Conservation (phyloP, 2,113 vertebrate genomes). For the Pipra filicauda region DNA sequence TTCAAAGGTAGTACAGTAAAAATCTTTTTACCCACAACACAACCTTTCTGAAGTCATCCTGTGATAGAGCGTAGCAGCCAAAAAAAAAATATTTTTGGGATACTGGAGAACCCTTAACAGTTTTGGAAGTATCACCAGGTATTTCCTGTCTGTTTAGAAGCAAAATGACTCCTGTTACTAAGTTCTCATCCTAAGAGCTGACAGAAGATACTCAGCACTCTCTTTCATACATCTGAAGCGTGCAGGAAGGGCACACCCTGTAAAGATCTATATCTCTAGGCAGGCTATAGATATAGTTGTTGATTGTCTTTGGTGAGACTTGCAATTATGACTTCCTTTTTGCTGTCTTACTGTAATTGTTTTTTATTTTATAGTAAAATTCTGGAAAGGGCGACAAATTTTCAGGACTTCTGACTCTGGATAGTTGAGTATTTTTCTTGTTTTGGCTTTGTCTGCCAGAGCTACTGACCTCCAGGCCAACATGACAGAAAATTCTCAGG, state of each 20-base stretch:
- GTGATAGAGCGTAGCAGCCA: background rate
- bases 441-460: background rate
- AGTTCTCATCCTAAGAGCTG: background rate
- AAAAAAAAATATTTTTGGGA: too few relatives aligned
- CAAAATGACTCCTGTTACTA: background rate
- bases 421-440: background rate
- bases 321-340: background rate
- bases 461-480: background rate
- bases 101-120: background rate
- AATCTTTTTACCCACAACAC: background rate
- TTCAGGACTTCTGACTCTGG: background rate
- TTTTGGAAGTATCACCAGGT: background rate
- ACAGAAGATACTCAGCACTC: background rate
- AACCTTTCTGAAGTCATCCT: background rate
- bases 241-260: background rate
- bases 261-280: background rate
- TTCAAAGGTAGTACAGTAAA: background rate
- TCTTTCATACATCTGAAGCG: background rate
- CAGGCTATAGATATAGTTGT: background rate
- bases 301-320: background rate
- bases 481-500: background rate
- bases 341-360: background rate
- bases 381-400: background rate
- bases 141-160: background rate
- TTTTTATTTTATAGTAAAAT: background rate